Percentiles rank a stretch among this genome's conserved stretches.
phyloP scores from a whole-genome alignment of 2,888 invertebrate genomes.

The Synergus umbraculus region DNA sequence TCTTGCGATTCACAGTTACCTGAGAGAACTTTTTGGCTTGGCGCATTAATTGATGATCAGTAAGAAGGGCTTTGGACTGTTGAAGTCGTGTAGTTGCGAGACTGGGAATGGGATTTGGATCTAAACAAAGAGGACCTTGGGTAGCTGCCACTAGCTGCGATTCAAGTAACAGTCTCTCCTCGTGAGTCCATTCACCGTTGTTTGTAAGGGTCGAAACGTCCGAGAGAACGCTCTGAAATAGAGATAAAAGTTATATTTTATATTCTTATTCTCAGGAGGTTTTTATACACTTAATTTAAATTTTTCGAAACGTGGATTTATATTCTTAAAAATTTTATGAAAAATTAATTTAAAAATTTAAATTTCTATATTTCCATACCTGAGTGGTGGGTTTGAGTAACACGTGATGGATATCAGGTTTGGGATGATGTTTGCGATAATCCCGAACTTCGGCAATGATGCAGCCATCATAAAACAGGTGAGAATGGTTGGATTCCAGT shows the following conservation, averaged over 20 bases:
- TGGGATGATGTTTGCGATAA: conserved; percentile 87
- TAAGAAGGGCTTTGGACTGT: conserved; percentile 85
- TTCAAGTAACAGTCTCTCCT: conserved; percentile 88
- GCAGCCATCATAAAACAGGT: conserved; percentile 94
- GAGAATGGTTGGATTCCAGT: conserved; percentile 89
- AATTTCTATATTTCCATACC: conserved; percentile 78
- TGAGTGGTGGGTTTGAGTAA: conserved; percentile 92
- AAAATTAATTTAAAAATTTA: neutral
- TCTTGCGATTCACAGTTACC: conserved; percentile 90
- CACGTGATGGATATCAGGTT: conserved; percentile 91
- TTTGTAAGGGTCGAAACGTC: conserved; percentile 74
- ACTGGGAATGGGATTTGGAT: conserved; percentile 91
- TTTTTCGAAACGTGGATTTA: no score
- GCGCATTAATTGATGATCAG: conserved; percentile 85
- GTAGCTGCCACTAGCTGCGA: conserved; percentile 91
- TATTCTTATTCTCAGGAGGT: neutral
- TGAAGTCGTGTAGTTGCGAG: conserved; percentile 87
- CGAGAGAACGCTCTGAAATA: conserved; percentile 73
- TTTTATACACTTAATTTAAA: no score
- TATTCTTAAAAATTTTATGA: no score
- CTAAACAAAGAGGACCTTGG: conserved; percentile 91
- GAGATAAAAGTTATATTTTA: conserved; percentile 7
- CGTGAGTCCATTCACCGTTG: conserved; percentile 82
- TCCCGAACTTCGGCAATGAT: conserved; percentile 94
- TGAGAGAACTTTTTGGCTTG: conserved; percentile 89